Base-by-base conservation (phyloP, 2,797 vertebrate genomes). In the Manis crassicaudata region DNA sequence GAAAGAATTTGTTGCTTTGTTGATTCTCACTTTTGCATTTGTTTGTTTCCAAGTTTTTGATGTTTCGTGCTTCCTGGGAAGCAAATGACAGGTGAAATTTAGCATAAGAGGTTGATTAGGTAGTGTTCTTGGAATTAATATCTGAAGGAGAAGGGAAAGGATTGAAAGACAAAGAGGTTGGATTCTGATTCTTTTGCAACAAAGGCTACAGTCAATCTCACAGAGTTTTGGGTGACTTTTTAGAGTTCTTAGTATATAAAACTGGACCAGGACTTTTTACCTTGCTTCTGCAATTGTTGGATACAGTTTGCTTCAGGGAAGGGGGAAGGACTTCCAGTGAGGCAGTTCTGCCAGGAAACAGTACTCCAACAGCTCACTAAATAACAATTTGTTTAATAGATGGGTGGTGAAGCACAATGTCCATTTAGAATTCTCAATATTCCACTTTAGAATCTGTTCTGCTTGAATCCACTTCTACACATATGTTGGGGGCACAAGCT, bases 1-100 rank as follows among this genome's bases (percentile, higher is more conserved):
- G 37, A 52, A 83, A 77, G 10, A 81, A 76, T 70, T 50, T 62
- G 2, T 96, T 80, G 52, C 23, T 79, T 76, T 86, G 27, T 72
- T 63, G n/a, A 82, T 70, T 94, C 76, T 95, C 46, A 65, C 35
- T 94, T 81, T 81, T 89, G 23, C 10, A 18, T 40, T 40, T 79
- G 25, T 92, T 85, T 92, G 17, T 92, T 81, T 68, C 70, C 52
- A 50, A 29, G 32, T 12, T 92, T 85, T 92, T 81, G 18, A 80
- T 54, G 37, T 77, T 86, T 76, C 8, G 16, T 32, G 11, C 27
- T 85, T 32, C 73, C 68, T 80, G 46, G 60, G 46, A 92, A 77
- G 43, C 4, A 50, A 75, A 72, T 27, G 58, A 25, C 62, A 86
- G 29, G 67, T 77, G 35, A 92, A 86, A 65, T 79, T 76, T 56